A percentile compares a stretch with the other conserved stretches of the same genome.
Conservation (phyloP, 2,797 vertebrate species). For the Sciaenops ocellatus region DNA sequence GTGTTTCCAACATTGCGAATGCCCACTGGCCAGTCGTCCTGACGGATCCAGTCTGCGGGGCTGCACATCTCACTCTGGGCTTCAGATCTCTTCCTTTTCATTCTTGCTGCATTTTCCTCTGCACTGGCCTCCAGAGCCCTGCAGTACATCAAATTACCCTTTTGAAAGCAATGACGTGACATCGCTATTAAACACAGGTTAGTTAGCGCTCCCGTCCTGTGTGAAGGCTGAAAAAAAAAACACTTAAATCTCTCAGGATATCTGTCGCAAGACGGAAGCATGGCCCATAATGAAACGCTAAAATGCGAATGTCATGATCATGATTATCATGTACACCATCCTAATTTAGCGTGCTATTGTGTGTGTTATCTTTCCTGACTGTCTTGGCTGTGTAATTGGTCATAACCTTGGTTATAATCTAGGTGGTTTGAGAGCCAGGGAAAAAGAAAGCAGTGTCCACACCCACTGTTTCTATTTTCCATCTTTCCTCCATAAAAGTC, state of each 20-base stretch:
- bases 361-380: background rate
- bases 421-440: background rate
- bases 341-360: background rate
- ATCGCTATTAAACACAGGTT: background rate
- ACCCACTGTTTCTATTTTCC: background rate
- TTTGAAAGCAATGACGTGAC: slow-evolving; percentile 1
- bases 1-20: slow-evolving; percentile 98
- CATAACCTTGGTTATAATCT: background rate
- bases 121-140: slow-evolving; percentile 87
- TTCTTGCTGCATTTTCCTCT: slow-evolving; percentile 86
- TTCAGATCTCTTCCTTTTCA: slow-evolving; percentile 94
- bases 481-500: background rate
- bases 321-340: background rate
- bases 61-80: slow-evolving; percentile 89
- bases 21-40: slow-evolving; percentile 93
- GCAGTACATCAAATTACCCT: slow-evolving; percentile 12
- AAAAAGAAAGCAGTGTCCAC: slow-evolving; percentile 1
- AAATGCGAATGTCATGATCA: background rate
- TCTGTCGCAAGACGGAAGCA: background rate
- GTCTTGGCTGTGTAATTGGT: background rate
- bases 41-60: slow-evolving; percentile 90
- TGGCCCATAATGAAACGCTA: too few species aligned
- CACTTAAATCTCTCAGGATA: too few species aligned
- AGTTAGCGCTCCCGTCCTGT: background rate
- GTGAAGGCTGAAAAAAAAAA: background rate